phyloP scores from a whole-genome alignment of 1,140 invertebrate species.

The Ptiloglossa arizonensis region DNA sequence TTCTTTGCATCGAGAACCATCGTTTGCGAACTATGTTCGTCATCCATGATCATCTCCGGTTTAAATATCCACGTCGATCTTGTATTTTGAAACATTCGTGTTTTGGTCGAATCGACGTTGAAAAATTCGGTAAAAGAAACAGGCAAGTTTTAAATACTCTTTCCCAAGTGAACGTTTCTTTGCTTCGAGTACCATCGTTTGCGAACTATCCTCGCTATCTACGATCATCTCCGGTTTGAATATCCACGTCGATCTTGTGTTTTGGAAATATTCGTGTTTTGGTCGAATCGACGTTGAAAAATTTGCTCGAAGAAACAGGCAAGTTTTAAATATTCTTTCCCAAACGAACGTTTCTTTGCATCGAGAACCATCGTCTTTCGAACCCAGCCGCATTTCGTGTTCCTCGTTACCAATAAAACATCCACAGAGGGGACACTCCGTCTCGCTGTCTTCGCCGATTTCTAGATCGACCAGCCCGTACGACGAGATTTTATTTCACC shows the following conservation, averaged over 20 bases:
- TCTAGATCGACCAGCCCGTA: too few relatives aligned
- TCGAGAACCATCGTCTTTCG: not conserved
- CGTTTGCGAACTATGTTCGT: not conserved
- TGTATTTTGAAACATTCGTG: not conserved
- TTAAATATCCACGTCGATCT: not conserved
- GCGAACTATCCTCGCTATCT: not conserved
- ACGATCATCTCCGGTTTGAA: not conserved
- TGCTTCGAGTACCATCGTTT: not conserved
- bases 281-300: not conserved
- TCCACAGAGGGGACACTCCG: too few relatives aligned
- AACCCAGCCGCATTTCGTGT: too few relatives aligned
- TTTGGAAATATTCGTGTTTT: not conserved
- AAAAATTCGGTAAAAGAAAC: not conserved
- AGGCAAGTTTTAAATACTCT: too few relatives aligned
- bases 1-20: too few relatives aligned
- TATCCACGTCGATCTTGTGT: too few relatives aligned
- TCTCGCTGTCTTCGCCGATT: too few relatives aligned
- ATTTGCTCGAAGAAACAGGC: not conserved
- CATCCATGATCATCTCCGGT: not conserved
- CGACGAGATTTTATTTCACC: too few relatives aligned
- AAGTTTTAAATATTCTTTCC: too few relatives aligned
- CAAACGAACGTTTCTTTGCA: too few relatives aligned
- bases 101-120: not conserved
- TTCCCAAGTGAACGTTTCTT: too few relatives aligned
- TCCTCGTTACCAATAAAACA: too few relatives aligned